Conservation (phyloP, 2,888 invertebrate genomes). For the Monochamus alternatus region DNA sequence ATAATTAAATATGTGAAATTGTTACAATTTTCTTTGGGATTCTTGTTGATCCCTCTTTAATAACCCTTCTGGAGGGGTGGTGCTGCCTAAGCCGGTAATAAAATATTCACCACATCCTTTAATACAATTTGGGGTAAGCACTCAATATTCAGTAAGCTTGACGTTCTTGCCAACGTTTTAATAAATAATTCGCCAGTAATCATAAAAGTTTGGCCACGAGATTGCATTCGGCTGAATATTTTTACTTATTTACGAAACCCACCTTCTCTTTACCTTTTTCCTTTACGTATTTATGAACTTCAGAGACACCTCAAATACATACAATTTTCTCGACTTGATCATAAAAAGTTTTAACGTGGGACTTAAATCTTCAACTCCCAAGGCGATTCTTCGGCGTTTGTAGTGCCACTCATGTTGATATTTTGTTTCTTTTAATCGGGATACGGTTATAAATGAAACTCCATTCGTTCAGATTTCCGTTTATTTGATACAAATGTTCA, state of each 20-base stretch:
- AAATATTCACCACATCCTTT: not conserved
- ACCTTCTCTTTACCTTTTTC: constrained; percentile 15
- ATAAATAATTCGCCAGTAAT: constrained; percentile 25
- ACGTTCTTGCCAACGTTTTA: not conserved
- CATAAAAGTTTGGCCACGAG: constrained; percentile 20
- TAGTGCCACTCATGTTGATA: too few relatives aligned
- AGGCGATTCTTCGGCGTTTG: too few relatives aligned
- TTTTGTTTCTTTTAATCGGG: not conserved
- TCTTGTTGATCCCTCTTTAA: too few relatives aligned
- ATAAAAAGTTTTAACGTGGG: too few relatives aligned
- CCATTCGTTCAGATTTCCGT: not conserved
- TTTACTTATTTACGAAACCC: constrained; percentile 31
- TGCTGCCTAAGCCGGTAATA: not conserved
- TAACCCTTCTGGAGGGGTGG: too few relatives aligned
- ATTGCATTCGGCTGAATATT: constrained; percentile 26
- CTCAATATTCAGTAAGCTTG: constrained; percentile 5
- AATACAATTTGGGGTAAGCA: constrained; percentile 18
- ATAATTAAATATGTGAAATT: too few relatives aligned
- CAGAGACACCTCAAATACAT: constrained; percentile 8
- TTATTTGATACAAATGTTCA: constrained; percentile 48
- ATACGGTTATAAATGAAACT: not conserved
- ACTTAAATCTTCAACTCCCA: not conserved
- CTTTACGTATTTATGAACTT: constrained; percentile 10
- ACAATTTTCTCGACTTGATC: not conserved
- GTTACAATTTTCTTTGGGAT: too few relatives aligned